Base-by-base conservation (phyloP, 2,113 vertebrate species). In the Ceyx margarethae region DNA sequence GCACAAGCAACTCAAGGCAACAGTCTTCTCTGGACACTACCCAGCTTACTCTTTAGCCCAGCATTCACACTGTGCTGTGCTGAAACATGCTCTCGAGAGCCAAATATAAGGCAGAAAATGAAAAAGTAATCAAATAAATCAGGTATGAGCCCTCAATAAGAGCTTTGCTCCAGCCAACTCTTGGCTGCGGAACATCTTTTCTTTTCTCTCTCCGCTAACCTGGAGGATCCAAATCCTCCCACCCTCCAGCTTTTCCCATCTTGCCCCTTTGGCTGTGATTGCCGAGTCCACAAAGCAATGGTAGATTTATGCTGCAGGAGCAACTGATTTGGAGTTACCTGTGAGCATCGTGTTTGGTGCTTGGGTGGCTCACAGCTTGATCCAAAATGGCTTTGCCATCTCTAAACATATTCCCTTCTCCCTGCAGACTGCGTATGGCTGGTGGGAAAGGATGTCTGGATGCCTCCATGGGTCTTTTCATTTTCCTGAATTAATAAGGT, bases 261-360 rank as follows among this genome's bases (percentile, higher is more conserved):
- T 8, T 15, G 3, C 1, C 40, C 31, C 20, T 16, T 22, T 13
- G 20, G 18, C 72, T 64, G 53, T 3, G n/a, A 10, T 33, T 20
- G 10, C 43, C 28, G 15, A 8, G 3, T 5, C 46, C 46, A 10
- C 10, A 48, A 42, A 18, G 0, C 18, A 1, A 6, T 33, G 45
- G 42, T 57, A 12, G 9, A 20, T 43, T 66, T 17, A 3, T 3
- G 1, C 43, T 43, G 16, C 42, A 15, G 9, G 57, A 51, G 17
- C 2, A 8, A 4, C 25, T n/a, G 28, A 1, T 3, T 15, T 23
- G 5, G 9, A 40, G 51, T 28, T n/a, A 13, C 13, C 45, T 15
- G 23, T 5, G 11, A 1, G 1, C 42, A 20, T 14, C 2, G 0
- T 21, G 15, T 31, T 35, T 17, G 58, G 0, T 21, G 15, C 28